Conservation (phyloP, 2,797 vertebrate genomes). For the Microchirus variegatus region DNA sequence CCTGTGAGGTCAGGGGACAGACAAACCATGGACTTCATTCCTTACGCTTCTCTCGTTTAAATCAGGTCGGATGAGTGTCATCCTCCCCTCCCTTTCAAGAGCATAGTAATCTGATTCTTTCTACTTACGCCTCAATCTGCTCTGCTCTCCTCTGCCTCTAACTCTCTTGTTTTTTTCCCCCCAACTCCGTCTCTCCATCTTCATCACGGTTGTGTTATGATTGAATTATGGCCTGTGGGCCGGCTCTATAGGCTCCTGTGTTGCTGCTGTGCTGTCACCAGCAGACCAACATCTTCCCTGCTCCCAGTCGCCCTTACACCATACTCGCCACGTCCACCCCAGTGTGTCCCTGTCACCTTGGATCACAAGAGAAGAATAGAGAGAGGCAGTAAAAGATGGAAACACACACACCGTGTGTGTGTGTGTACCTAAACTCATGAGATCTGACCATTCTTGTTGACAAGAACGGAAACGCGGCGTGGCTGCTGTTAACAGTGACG, state of each 20-base stretch:
- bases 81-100: slow-evolving; percentile 64
- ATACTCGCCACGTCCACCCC: slow-evolving; percentile 41
- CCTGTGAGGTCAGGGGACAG: slow-evolving; percentile 69
- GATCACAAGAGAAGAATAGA: slow-evolving; percentile 57
- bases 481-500: slow-evolving; percentile 7
- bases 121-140: slow-evolving; percentile 57
- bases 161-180: slow-evolving; percentile 26
- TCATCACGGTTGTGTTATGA: slow-evolving; percentile 68
- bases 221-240: slow-evolving; percentile 76
- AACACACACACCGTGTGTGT: slow-evolving; percentile 40
- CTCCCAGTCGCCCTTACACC: slow-evolving; percentile 41
- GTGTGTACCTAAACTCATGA: slow-evolving; percentile 12
- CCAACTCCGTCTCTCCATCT: slow-evolving; percentile 57
- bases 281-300: slow-evolving; percentile 39
- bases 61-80: slow-evolving; percentile 82
- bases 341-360: slow-evolving; percentile 69
- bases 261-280: slow-evolving; percentile 57
- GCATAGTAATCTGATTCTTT: slow-evolving; percentile 76
- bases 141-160: slow-evolving; percentile 45
- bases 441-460: slow-evolving; percentile 4
- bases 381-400: slow-evolving; percentile 37
- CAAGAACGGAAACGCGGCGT: slow-evolving; percentile 9
- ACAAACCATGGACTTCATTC: slow-evolving; percentile 72
- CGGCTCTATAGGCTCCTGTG: slow-evolving; percentile 47
- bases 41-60: slow-evolving; percentile 81